These are phyloP conservation scores for Narcine bancroftii DNA, from an alignment of 2,113 vertebrate genomes.

Conservation along the genomic window DNA sequence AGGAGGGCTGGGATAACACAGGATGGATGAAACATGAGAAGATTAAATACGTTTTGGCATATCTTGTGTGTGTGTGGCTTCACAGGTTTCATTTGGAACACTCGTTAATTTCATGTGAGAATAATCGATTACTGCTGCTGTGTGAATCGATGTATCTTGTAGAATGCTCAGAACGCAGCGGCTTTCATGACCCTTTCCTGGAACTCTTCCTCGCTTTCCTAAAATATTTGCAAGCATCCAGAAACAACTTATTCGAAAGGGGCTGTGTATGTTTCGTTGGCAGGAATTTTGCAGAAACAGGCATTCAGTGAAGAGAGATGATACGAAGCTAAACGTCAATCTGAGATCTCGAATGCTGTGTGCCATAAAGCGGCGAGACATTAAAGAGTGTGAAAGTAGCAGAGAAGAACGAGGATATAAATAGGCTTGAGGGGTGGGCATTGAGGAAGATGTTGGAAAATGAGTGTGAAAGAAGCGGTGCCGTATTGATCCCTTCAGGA, in stretches of 20 bases:
- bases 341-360: not conserved
- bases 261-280: too few species aligned
- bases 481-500: too few species aligned
- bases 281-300: not conserved
- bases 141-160: not conserved
- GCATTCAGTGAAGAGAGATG: not conserved
- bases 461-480: too few species aligned
- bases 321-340: not conserved
- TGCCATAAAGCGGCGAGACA: not conserved
- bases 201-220: not conserved
- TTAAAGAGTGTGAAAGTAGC: not conserved
- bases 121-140: not conserved
- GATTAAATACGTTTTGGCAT: not conserved
- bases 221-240: not conserved
- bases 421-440: not conserved
- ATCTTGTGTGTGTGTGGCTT: not conserved
- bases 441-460: not conserved
- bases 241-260: too few species aligned
- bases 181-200: too few species aligned
- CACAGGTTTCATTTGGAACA: not conserved
- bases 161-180: not conserved
- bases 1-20: too few species aligned
- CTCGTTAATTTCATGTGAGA: not conserved
- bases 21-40: not conserved
- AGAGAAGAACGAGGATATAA: not conserved